A percentile compares a stretch with the other conserved stretches of the same genome.
phyloP scores from a whole-genome alignment of 2,797 vertebrate genomes.

The Nothura maculosa region DNA sequence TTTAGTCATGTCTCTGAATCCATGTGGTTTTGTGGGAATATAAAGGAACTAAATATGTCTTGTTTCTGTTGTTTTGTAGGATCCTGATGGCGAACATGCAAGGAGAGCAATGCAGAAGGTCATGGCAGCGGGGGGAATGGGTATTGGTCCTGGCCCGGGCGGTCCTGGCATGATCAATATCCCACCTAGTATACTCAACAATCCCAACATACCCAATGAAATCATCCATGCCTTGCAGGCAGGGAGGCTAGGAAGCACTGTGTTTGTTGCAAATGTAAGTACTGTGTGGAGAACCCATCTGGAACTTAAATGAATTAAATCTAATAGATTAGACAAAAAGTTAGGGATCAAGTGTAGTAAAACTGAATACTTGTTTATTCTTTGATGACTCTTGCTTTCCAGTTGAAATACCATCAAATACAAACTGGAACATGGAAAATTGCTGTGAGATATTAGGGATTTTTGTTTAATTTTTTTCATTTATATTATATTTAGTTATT shows the following conservation, averaged over 20 bases:
- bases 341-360: not conserved
- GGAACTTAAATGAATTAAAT: not conserved
- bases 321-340: not conserved
- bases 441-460: not conserved
- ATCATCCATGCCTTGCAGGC: slow-evolving; percentile 96
- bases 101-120: slow-evolving; percentile 92
- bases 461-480: too few species aligned
- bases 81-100: slow-evolving; percentile 93
- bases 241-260: slow-evolving; percentile 93
- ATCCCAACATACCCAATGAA: slow-evolving; percentile 96
- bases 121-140: slow-evolving; percentile 83
- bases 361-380: not conserved
- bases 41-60: not conserved
- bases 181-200: slow-evolving; percentile 95
- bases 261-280: slow-evolving; percentile 96
- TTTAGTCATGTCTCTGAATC: not conserved
- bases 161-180: slow-evolving; percentile 91
- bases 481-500: not conserved
- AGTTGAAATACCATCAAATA: not conserved
- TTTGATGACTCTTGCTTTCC: not conserved
- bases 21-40: rapidly evolving
- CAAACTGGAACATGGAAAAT: not conserved
- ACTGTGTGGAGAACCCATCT: not conserved
- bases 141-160: slow-evolving; percentile 88
- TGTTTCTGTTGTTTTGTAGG: slow-evolving; percentile 78